Percentiles rank a stretch among this genome's conserved stretches.
phyloP scores from a whole-genome alignment of 1,140 invertebrate genomes.

The Daktulosphaira vitifoliae region DNA sequence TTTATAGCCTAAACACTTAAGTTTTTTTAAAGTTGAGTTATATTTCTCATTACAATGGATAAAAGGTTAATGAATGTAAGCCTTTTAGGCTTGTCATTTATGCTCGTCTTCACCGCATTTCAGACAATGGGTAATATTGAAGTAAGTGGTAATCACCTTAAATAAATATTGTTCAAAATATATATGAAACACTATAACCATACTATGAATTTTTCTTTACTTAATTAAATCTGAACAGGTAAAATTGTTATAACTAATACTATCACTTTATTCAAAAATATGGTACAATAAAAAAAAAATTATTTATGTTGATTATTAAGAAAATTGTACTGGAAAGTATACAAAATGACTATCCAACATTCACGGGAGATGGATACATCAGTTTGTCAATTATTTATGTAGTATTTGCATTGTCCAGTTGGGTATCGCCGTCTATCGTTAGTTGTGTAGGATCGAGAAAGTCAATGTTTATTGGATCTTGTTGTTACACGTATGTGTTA shows the following conservation, averaged over 20 bases:
- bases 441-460: conserved; percentile 69
- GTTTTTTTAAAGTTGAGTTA: too few relatives aligned
- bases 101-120: conserved; percentile 89
- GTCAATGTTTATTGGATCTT: conserved; percentile 72
- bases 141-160: too few relatives aligned
- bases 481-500: conserved; percentile 61
- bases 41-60: conserved; percentile 50
- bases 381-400: conserved; percentile 86
- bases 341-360: conserved; percentile 58
- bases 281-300: too few relatives aligned
- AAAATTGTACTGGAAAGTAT: conserved; percentile 84
- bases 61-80: conserved; percentile 73
- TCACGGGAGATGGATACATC: conserved; percentile 76
- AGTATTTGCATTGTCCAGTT: conserved; percentile 79
- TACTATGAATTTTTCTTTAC: too few relatives aligned
- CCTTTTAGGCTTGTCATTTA: conserved; percentile 77
- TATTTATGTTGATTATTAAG: too few relatives aligned
- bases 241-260: too few relatives aligned
- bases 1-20: too few relatives aligned
- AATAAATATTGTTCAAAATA: too few relatives aligned
- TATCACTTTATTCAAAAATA: too few relatives aligned
- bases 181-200: too few relatives aligned
- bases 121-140: conserved; percentile 91
- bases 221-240: too few relatives aligned
- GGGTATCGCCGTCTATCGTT: conserved; percentile 84